Conservation (phyloP, 2,888 invertebrate species). For the Panopea generosa region DNA sequence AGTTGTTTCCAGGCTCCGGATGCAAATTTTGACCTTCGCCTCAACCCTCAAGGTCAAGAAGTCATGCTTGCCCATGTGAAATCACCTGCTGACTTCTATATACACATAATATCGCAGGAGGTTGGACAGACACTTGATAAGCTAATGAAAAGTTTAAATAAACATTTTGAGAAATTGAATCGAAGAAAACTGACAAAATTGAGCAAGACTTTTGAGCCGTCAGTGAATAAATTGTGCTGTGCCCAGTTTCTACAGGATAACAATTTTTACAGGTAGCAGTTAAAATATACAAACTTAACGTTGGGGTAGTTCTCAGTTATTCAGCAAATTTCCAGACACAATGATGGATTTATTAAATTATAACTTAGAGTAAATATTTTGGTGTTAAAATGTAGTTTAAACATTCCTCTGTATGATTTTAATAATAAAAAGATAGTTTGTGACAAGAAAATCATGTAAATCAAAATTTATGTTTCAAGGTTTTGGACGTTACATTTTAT, state of each 20-base stretch:
- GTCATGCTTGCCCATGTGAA: constrained; percentile 77
- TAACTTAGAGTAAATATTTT: no score
- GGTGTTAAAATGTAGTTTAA: no score
- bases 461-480: no score
- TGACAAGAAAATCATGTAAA: no score
- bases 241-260: constrained; percentile 92
- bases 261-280: constrained; percentile 91
- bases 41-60: constrained; percentile 56
- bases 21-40: constrained; percentile 34
- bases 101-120: constrained; percentile 72
- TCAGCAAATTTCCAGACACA: no score
- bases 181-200: constrained; percentile 62
- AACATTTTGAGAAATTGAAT: constrained; percentile 60
- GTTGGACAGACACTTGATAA: constrained; percentile 64
- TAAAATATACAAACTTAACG: no score
- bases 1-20: constrained; percentile 18
- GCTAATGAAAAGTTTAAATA: constrained; percentile 70
- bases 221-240: constrained; percentile 91
- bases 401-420: no score
- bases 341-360: no score
- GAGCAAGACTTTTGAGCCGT: constrained; percentile 58
- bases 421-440: no score
- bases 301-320: no score
- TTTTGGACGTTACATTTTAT: no score
- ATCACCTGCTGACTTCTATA: constrained; percentile 77